These are phyloP conservation scores for Noctua janthina DNA, from an alignment of 2,888 invertebrate species.

Conservation along the genomic window DNA sequence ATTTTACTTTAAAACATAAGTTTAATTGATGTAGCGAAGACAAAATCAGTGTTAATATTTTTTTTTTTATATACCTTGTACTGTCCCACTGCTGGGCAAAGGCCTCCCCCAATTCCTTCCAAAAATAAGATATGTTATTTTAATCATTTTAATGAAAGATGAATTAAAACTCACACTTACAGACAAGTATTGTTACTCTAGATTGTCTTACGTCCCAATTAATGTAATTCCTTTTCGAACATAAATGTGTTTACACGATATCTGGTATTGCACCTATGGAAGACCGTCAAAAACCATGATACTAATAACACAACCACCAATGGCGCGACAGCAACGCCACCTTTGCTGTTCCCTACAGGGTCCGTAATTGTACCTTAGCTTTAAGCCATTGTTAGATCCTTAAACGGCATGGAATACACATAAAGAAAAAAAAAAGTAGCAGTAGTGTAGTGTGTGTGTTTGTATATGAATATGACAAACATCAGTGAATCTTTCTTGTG, in stretches of 20 bases:
- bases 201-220: background rate
- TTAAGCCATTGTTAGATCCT: too few relatives aligned
- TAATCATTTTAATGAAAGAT: background rate
- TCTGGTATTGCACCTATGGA: background rate
- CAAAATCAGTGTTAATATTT: background rate
- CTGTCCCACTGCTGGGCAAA: too few relatives aligned
- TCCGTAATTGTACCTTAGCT: too few relatives aligned
- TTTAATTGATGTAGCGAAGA: background rate
- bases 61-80: too few relatives aligned
- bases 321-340: too few relatives aligned
- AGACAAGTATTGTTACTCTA: background rate
- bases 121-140: background rate
- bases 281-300: background rate
- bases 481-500: too few relatives aligned
- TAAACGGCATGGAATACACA: too few relatives aligned
- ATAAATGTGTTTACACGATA: background rate
- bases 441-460: too few relatives aligned
- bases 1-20: background rate
- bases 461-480: too few relatives aligned
- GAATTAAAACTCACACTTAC: background rate
- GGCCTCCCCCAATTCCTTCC: too few relatives aligned
- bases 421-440: too few relatives aligned
- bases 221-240: background rate
- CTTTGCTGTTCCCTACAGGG: too few relatives aligned
- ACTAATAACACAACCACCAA: background rate